Evolutionary conservation across 2,113 vertebrate genomes (phyloP), one percentile per base, ranked within the genome.

Genomic region (Xenopus laevis): DNA sequence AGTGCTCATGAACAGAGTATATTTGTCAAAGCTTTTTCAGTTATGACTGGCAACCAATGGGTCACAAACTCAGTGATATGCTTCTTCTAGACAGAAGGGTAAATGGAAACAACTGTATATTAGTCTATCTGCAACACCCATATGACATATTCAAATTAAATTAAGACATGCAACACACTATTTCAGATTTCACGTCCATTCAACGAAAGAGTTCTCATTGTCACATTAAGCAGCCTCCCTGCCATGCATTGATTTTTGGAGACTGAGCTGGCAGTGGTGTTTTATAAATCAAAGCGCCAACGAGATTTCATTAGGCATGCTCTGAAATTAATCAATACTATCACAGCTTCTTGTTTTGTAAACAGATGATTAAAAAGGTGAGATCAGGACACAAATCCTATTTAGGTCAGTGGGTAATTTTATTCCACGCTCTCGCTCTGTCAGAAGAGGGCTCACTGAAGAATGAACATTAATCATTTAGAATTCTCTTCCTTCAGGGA

Each of bases 321-420:
- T 55, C 74, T 50, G 16, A 77, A 30, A 23, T 21, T 6, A 33
- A 77, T 77, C 67, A 23, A 77, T 77, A 64, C 13, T 45, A 76
- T 64, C 58, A 64, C 47, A 45, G 66, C 59, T 55, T 57, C 47
- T 64, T 57, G 47, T 58, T 70, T 64, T 45, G 60, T 77, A 70
- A 69, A 77, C 79, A 71, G 65, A 74, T 78, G 85, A 61, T 71
- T 81, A 79, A 63, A 12, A 72, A 84, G 77, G 79, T 77, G 66
- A 87, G 79, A 80, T 82, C 77, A 84, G 83, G 82, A 81, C 77
- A 82, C 68, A 1, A 65, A 44, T 79, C 71, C 53, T 81, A 85
- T 84, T 83, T 83, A 84, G 82, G 83, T 80, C 77, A 73, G 59
- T 77, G 71, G 77, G 81, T 86, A 81, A 84, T 82, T 86, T 65